Base-by-base conservation (phyloP, 2,888 invertebrate species). In the Cremastinae sp. region DNA sequence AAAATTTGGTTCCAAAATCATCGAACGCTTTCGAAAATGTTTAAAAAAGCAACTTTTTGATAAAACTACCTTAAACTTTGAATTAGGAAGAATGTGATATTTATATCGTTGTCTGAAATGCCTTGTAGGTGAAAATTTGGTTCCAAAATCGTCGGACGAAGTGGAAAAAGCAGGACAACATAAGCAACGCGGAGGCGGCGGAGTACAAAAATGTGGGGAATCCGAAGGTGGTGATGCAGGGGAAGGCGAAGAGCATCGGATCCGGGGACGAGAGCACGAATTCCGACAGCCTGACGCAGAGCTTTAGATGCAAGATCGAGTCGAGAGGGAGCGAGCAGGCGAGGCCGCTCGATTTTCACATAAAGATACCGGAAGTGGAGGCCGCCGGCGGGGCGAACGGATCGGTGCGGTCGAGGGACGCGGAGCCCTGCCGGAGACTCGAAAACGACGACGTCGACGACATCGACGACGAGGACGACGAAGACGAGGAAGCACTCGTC, bases 151-250 rank as follows among this genome's bases (percentile, higher is more conserved):
- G 97, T 90, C 91, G 94, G 70, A 94, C 94, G 18, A 94, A 94
- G 85, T 94, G 94, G 94, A 98, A 97, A 91, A 97, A 97, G 90
- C 97, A 97, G 89, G 97, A 97, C 90, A 97, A 97, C 91, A 94
- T 97, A 68, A 94, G 95, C 75, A 96, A 96, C 88, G 95, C 96
- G 14, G 97, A 97, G 89, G 96, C 95, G 1, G 95, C 96, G 0
- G 97, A 96, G 86, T 93, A 95, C 87, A 96, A 96, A 86, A 94
- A 91, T 80, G 91, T 91, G 79, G 85, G 76, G 54, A 84, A 80
- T 51, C 84, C 84, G 12, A 84, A 84, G 58, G 8, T 74, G 14
- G 22, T 56, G 38, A 38, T 43, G n/a, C 20, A 53, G 28, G 73
- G 65, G 7, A 76, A 77, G 61, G 54, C 65, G 22, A 74, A 74